Percentiles rank a stretch among this genome's conserved stretches.
Conservation (phyloP, 2,113 vertebrate genomes). For the Agelaius phoeniceus region DNA sequence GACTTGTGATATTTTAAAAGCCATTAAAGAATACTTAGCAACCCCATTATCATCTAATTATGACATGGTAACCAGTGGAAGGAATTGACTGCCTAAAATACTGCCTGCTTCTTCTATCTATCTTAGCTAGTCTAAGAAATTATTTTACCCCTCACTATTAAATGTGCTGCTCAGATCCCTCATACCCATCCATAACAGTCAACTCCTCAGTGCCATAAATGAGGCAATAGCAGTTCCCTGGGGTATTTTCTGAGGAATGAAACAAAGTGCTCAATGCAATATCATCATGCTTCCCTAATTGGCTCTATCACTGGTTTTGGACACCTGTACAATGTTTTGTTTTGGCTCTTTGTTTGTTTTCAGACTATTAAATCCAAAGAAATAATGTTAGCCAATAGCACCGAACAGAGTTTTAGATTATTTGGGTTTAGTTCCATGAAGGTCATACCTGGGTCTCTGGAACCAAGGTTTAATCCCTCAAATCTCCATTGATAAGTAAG, state of each 20-base stretch:
- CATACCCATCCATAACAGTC: neutral
- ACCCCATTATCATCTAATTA: slow-evolving; percentile 16
- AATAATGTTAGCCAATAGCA: neutral
- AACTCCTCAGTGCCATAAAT: neutral
- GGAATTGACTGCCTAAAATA: neutral
- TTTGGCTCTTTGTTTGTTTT: neutral
- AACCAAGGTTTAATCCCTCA: neutral
- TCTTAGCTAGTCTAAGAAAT: neutral
- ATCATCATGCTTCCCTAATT: neutral
- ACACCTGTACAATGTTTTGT: neutral
- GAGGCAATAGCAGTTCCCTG: neutral
- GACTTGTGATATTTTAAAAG: slow-evolving; percentile 4
- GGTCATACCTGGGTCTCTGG: neutral
- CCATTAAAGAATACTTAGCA: neutral
- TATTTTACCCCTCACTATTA: neutral
- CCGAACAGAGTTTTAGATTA: neutral
- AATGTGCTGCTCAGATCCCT: neutral
- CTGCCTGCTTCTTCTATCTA: neutral
- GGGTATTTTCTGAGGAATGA: neutral
- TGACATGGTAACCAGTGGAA: neutral
- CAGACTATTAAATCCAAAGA: neutral
- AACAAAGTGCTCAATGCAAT: neutral
- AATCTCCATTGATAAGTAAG: neutral
- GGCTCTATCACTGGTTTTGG: neutral
- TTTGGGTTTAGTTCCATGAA: neutral